Evolutionary conservation across 2,888 invertebrate species (phyloP).

Genomic region (Teleiodes luculella): DNA sequence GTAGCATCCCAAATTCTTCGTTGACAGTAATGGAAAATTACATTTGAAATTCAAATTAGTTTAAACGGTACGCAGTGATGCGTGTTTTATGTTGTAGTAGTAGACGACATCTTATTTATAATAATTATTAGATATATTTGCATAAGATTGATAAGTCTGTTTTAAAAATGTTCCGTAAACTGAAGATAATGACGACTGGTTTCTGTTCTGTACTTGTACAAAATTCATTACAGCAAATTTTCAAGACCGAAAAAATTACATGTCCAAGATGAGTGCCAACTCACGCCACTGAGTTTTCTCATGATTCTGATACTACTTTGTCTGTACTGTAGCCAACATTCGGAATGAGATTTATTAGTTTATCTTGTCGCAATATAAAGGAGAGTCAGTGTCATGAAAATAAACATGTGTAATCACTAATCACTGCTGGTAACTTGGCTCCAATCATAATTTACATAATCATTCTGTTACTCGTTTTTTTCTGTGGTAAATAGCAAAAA

Average conservation of each 20-base stretch:
- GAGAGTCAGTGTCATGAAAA: neutral
- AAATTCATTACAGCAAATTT: no score
- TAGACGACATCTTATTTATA: no score
- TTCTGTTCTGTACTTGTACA: no score
- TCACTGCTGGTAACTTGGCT: neutral
- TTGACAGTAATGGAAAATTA: neutral
- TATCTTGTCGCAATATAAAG: neutral
- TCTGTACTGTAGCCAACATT: neutral
- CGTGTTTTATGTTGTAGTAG: neutral
- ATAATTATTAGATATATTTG: no score
- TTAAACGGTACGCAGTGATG: conserved; percentile 3
- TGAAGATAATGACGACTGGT: no score
- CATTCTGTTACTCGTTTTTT: no score
- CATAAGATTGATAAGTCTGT: no score
- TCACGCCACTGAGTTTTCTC: neutral
- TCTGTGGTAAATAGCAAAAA: no score
- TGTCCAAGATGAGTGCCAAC: neutral
- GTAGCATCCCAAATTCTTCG: neutral
- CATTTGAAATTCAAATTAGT: neutral
- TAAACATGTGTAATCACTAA: neutral
- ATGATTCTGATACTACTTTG: neutral
- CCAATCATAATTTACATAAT: neutral
- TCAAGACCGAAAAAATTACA: no score
- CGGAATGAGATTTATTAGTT: neutral
- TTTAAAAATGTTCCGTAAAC: no score